Base-by-base conservation (phyloP, 2,113 vertebrate species). In the Heptranchias perlo region DNA sequence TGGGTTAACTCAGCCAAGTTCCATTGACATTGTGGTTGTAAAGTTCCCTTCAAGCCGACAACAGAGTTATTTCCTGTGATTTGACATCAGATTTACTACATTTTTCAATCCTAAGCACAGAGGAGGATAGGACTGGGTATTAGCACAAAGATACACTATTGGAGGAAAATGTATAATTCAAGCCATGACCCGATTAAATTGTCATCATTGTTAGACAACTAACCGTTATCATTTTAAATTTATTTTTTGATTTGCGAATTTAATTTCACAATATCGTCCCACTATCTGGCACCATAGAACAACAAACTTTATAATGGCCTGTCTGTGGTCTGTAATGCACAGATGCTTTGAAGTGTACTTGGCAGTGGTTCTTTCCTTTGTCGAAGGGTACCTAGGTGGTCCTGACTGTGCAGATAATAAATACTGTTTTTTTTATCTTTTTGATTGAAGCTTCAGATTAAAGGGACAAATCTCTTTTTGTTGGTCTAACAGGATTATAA, bases 331-430 rank as follows among this genome's bases (percentile, higher is more conserved):
- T 94, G n/a, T 39, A 94, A 94, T 44, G 92, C 92, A 94, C 61
- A 47, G 92, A 94, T 94, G 92, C 61, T 94, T 94, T 65, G 92
- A 94, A 94, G 61, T 64, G n/a, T 64, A 94, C 61, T 94, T 94
- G 92, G 92, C 39, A 94, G 21, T 44, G 39, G 4, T 94, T 94
- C 39, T 47, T 94, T 65, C 92, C 92, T 47, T 94, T 94, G 23
- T 94, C 67, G 61, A 65, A 94, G 62, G 31, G 61, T 47, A 94
- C 21, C 92, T 65, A 94, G 92, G 92, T 94, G 92, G 92, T 94
- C 62, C 39, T 94, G n/a, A 65, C 61, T 44, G 21, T 67, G 39
- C 39, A 65, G 61, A 47, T 94, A 94, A 94, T 94, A 94, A 94
- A 94, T 94, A 94, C 31, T 94, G 31, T 92, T 94, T 91, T 16